Conservation (phyloP, 1,140 invertebrate genomes). For the Neuroterus valhalla region DNA sequence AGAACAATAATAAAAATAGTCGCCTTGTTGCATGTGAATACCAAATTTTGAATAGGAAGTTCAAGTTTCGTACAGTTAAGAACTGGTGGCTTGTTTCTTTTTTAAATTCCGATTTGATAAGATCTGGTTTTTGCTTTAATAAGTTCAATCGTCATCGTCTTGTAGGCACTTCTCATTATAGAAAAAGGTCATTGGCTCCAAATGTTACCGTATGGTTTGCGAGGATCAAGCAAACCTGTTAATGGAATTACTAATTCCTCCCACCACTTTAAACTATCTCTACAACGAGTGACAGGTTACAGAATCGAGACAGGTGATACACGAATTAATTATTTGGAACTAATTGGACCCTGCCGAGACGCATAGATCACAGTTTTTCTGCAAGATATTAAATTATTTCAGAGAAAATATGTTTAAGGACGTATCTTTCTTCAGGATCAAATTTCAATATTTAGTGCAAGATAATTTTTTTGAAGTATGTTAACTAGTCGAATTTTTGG, state of each 20-base stretch:
- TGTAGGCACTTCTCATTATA: constrained; percentile 16
- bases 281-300: neutral
- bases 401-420: no score
- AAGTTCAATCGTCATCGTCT: constrained; percentile 10
- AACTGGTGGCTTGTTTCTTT: neutral
- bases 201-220: constrained; percentile 22
- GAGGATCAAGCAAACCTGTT: constrained; percentile 27
- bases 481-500: no score
- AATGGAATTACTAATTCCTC: constrained; percentile 30
- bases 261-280: constrained; percentile 11
- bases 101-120: constrained; percentile 28
- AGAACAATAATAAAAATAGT: neutral
- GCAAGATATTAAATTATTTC: no score
- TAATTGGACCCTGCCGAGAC: neutral
- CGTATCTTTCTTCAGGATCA: no score
- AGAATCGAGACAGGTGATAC: constrained; percentile 1
- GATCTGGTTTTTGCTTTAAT: constrained; percentile 24
- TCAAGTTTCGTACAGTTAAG: neutral
- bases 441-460: no score
- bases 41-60: neutral
- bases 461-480: no score
- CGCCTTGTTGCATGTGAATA: neutral
- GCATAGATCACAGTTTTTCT: no score
- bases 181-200: constrained; percentile 14
- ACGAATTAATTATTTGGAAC: neutral